phyloP scores from a whole-genome alignment of 1,140 invertebrate genomes.

The Caenorhabditis latens region DNA sequence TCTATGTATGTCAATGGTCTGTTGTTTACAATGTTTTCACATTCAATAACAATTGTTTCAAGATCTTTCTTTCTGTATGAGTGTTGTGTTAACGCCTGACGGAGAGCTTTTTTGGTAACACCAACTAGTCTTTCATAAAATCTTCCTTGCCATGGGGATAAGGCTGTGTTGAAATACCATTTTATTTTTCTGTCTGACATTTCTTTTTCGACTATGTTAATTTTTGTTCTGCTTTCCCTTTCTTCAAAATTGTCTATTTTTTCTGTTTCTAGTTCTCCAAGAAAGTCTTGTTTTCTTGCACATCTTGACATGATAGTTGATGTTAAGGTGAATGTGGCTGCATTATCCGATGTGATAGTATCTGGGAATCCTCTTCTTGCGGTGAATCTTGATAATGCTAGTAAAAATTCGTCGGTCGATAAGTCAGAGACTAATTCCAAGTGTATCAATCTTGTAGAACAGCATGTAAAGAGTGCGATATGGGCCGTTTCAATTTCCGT shows the following conservation, averaged over 20 bases:
- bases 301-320: not conserved
- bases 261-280: slow-evolving; percentile 10
- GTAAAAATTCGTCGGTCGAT: not conserved
- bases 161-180: slow-evolving; percentile 77
- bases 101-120: slow-evolving; percentile 69
- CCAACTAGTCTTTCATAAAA: slow-evolving; percentile 78
- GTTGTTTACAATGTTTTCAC: slow-evolving; percentile 65
- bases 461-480: slow-evolving; percentile 34
- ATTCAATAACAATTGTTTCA: slow-evolving; percentile 67
- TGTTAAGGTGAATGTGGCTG: not conserved
- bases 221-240: not conserved
- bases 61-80: slow-evolving; percentile 65
- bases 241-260: not conserved
- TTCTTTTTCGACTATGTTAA: not conserved
- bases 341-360: slow-evolving; percentile 60
- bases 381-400: slow-evolving; percentile 13
- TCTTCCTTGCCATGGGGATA: slow-evolving; percentile 79
- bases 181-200: not conserved
- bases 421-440: slow-evolving; percentile 37
- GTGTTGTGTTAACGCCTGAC: slow-evolving; percentile 70
- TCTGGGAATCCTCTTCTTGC: slow-evolving; percentile 33
- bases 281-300: not conserved
- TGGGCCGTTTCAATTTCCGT: slow-evolving; percentile 34
- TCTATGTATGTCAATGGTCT: slow-evolving; percentile 64
- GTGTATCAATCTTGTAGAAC: slow-evolving; percentile 21